Percentiles rank a stretch among this genome's conserved stretches.
Conservation (phyloP, 2,113 vertebrate species). For the Hippocampus zosterae region DNA sequence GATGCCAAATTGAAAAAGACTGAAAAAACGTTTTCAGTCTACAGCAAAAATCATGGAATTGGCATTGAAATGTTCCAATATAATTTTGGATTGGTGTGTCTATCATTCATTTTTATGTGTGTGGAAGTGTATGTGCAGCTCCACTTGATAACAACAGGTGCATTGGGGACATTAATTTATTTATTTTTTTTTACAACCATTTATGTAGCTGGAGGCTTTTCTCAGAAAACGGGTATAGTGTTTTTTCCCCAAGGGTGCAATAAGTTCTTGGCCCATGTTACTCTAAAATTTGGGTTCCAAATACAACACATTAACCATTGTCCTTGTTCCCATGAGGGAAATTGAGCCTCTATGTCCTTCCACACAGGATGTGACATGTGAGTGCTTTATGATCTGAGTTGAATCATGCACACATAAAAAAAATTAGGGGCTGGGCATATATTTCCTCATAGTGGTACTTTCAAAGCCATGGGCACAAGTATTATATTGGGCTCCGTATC, state of each 20-base stretch:
- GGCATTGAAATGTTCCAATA: neutral
- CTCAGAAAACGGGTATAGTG: slow-evolving; percentile 31
- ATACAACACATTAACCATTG: slow-evolving; percentile 63
- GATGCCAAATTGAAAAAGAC: slow-evolving; percentile 31
- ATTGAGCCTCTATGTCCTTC: slow-evolving; percentile 41
- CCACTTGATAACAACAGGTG: slow-evolving; percentile 64
- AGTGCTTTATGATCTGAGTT: slow-evolving; percentile 64
- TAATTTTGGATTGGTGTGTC: slow-evolving; percentile 29
- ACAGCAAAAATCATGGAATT: neutral
- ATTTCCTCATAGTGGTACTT: slow-evolving; percentile 66
- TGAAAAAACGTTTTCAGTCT: neutral
- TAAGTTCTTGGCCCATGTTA: slow-evolving; percentile 28
- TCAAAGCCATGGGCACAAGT: slow-evolving; percentile 62
- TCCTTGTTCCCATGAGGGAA: slow-evolving; percentile 42
- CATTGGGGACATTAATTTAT: slow-evolving; percentile 32
- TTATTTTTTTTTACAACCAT: slow-evolving; percentile 43
- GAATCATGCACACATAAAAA: slow-evolving; percentile 68
- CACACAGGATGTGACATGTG: slow-evolving; percentile 65
- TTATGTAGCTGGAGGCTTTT: slow-evolving; percentile 46
- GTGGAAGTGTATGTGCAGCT: slow-evolving; percentile 37
- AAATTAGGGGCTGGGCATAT: slow-evolving; percentile 60
- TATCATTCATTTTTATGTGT: slow-evolving; percentile 38
- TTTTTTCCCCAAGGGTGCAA: slow-evolving; percentile 46
- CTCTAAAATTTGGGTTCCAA: slow-evolving; percentile 44
- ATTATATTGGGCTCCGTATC: slow-evolving; percentile 66